phyloP scores from a whole-genome alignment of 2,113 vertebrate genomes.

The Poeciliopsis occidentalis region DNA sequence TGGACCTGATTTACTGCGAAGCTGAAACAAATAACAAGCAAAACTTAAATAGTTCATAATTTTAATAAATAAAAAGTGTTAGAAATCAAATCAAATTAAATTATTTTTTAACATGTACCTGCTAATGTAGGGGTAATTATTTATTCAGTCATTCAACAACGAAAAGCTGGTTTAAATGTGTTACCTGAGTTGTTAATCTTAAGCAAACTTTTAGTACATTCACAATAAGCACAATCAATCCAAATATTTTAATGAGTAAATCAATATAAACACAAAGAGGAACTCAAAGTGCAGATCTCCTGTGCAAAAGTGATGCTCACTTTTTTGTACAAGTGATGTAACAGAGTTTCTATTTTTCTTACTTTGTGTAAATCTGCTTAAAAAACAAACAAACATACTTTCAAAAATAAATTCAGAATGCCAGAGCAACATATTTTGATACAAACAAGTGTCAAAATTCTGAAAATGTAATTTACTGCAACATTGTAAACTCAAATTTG shows the following conservation, averaged over 20 bases:
- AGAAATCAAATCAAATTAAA: neutral
- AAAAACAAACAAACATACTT: too few species aligned
- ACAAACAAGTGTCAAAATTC: neutral
- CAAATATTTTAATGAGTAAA: neutral
- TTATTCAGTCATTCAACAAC: neutral
- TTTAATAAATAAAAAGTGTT: neutral
- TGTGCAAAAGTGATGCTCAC: neutral
- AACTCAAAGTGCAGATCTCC: neutral
- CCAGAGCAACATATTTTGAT: neutral
- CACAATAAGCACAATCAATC: neutral
- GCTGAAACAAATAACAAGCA: slow-evolving; percentile 67
- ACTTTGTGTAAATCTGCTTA: too few species aligned
- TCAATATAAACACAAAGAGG: neutral
- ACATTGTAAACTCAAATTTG: neutral
- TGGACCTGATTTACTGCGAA: slow-evolving; percentile 86
- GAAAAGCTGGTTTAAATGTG: neutral
- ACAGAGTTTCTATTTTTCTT: neutral
- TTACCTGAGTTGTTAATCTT: neutral
- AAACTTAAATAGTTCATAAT: neutral
- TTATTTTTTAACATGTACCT: neutral
- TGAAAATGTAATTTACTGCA: neutral
- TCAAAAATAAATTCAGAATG: too few species aligned
- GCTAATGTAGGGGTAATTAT: neutral
- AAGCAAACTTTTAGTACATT: neutral
- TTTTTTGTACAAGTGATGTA: neutral